Evolutionary conservation across 2,113 vertebrate species (phyloP), one percentile per base, ranked within the genome.

Genomic region (Orthonyx spaldingii): DNA sequence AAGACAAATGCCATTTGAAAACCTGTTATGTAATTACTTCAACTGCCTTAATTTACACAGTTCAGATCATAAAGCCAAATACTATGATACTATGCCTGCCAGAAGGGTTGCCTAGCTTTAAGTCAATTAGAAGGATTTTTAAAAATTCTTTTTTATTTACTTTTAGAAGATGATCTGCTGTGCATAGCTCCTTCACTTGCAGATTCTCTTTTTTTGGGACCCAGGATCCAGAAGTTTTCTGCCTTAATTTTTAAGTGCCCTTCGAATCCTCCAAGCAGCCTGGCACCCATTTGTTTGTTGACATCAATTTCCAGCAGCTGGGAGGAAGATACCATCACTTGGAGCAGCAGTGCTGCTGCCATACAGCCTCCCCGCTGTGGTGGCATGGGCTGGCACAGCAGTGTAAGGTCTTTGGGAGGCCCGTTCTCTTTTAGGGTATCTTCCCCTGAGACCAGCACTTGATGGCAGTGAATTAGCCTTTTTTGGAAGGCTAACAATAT

Each of bases 1-100:
- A 96, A 92, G 44, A 69, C 0, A 2, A 82, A 88, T 44, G 28
- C 9, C 55, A 84, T 68, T 60, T 94, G 80, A 81, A 94, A 87
- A 86, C 16, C 46, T 63, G 66, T 69, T 86, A 92, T 93, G 86
- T 78, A 92, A 95, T 94, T 86, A 91, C 50, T 84, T 89, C 86
- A 92, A 85, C 87, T 86, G 84, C 93, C 78, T 85, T 89, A 52
- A 90, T 94, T 79, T 92, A 93, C 78, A 82, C 57, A 84, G 84
- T 64, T 94, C 32, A 49, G 72, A 84, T 41, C 4, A 3, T 52
- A 81, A 89, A 87, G 74, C 56, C 76, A 89, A 96, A 80, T 5
- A 41, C 44, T 27, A 20, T 4, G 21, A 80, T 5, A 41, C 44
- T 27, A 20, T 4, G 21, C 41, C 64, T 81, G 76, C 68, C 92